Evolutionary conservation across 1,140 invertebrate species (phyloP).

Genomic region (Brachionus rubens): DNA sequence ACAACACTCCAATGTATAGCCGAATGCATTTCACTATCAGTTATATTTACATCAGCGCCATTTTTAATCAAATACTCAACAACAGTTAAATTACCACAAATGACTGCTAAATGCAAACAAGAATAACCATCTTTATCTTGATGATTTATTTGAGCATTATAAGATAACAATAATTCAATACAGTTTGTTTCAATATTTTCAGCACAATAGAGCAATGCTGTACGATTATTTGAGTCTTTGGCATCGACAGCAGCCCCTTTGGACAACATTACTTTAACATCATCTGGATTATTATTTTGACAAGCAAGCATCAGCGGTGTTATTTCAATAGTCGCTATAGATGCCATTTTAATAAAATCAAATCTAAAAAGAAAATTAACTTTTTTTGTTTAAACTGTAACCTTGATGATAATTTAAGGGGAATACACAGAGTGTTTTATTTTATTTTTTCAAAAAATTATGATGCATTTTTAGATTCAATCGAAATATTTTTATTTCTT

Average conservation of each 20-base stretch:
- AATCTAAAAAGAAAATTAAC: background rate
- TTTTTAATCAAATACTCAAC: slow-evolving; percentile 56
- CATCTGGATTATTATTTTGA: slow-evolving; percentile 67
- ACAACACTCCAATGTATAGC: slow-evolving; percentile 94
- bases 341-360: slow-evolving; percentile 2
- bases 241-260: slow-evolving; percentile 59
- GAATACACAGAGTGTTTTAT: no score
- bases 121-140: slow-evolving; percentile 87
- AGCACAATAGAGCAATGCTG: slow-evolving; percentile 84
- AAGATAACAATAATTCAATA: slow-evolving; percentile 68
- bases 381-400: no score
- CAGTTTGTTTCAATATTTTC: slow-evolving; percentile 66
- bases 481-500: no score
- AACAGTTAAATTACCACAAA: slow-evolving; percentile 57
- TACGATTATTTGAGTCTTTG: slow-evolving; percentile 76
- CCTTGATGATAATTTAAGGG: no score
- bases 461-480: no score
- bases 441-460: no score
- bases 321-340: slow-evolving; percentile 55
- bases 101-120: slow-evolving; percentile 72
- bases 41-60: slow-evolving; percentile 76
- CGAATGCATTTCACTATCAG: slow-evolving; percentile 88
- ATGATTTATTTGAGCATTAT: slow-evolving; percentile 54
- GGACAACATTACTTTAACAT: slow-evolving; percentile 51
- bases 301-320: slow-evolving; percentile 83